A percentile compares a stretch with the other conserved stretches of the same genome.
These are phyloP conservation scores for Nothura maculosa DNA, from an alignment of 2,797 vertebrate genomes.

Conservation along the genomic window DNA sequence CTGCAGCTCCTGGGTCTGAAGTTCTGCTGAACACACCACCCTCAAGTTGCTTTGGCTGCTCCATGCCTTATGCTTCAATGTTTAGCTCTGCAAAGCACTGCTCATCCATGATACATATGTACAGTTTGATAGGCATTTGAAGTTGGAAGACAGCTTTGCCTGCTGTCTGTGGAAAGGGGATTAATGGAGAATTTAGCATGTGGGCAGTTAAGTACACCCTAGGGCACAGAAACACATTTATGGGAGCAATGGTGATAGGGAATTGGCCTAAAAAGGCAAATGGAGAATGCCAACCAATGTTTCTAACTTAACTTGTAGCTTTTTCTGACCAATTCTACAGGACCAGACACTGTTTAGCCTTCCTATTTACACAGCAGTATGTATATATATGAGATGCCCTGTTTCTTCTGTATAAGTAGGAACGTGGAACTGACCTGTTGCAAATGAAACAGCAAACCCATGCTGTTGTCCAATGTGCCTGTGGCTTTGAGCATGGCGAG, in stretches of 20 bases:
- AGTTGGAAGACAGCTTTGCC: background rate
- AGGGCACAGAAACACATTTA: background rate
- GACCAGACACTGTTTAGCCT: background rate
- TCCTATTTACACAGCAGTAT: background rate
- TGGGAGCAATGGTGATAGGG: background rate
- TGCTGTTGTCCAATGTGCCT: background rate
- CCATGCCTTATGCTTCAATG: background rate
- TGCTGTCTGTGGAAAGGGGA: background rate
- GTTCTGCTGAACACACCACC: background rate
- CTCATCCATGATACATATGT: background rate
- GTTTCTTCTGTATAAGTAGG: background rate
- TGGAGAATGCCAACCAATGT: background rate
- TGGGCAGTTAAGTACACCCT: background rate
- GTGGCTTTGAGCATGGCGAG: constrained; percentile 13
- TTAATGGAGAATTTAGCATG: background rate
- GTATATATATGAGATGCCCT: background rate
- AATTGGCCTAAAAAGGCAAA: constrained; percentile 25
- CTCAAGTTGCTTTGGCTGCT: background rate
- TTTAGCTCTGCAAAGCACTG: background rate
- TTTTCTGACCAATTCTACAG: background rate
- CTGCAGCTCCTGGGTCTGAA: background rate
- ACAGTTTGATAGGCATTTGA: background rate
- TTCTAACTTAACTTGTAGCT: background rate
- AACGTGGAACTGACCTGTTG: background rate
- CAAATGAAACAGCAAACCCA: constrained; percentile 9